Percentiles rank a stretch among this genome's conserved stretches.
phyloP scores from a whole-genome alignment of 2,113 vertebrate genomes.

The Catharus fuscescens region DNA sequence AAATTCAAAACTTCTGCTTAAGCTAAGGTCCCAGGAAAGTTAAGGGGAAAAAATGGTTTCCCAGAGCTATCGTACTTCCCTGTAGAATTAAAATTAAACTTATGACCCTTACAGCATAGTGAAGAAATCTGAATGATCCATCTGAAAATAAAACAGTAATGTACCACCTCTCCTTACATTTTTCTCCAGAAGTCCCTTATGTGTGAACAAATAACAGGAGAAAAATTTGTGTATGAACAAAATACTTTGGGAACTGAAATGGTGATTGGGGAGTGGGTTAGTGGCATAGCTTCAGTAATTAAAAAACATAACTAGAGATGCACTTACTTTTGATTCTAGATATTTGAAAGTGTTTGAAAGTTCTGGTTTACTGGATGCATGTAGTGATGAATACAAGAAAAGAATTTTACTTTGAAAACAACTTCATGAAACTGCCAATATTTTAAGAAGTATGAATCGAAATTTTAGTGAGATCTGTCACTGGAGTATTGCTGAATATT shows the following conservation, averaged over 20 bases:
- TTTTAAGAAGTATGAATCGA: not conserved
- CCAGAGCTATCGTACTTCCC: not conserved
- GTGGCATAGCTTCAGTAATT: not conserved
- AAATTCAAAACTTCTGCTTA: not conserved
- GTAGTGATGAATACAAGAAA: not conserved
- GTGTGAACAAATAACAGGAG: not conserved
- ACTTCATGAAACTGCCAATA: not conserved
- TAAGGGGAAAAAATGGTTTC: not conserved
- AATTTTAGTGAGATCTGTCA: not conserved
- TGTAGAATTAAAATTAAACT: not conserved
- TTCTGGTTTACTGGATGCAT: not conserved
- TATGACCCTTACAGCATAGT: not conserved
- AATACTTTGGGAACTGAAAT: not conserved
- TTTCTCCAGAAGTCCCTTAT: not conserved
- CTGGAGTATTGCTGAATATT: not conserved
- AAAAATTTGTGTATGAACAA: not conserved
- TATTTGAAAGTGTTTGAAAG: not conserved
- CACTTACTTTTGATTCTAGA: not conserved
- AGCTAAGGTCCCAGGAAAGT: not conserved
- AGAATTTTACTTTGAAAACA: not conserved
- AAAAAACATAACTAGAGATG: not conserved
- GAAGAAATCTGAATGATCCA: not conserved
- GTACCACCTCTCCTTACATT: not conserved
- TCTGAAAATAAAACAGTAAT: not conserved
- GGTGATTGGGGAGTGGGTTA: not conserved